These are phyloP conservation scores for Poeciliopsis paucimaculata DNA, from an alignment of 2,797 vertebrate genomes.

Conservation along the genomic window DNA sequence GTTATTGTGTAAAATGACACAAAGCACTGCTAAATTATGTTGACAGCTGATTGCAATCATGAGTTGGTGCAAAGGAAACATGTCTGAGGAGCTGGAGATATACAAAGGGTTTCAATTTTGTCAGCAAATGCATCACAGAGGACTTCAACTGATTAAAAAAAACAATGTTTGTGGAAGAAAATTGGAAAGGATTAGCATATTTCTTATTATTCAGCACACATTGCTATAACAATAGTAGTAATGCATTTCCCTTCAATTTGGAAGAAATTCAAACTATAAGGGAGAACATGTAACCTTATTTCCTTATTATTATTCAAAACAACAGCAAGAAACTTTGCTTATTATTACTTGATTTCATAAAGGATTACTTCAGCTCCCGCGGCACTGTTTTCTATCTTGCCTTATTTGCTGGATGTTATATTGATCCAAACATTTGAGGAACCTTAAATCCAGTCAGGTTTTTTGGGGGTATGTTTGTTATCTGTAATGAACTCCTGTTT, in stretches of 20 bases:
- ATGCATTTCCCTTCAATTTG: not conserved
- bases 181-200: not conserved
- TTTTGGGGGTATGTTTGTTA: not conserved
- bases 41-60: constrained; percentile 3
- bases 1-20: not conserved
- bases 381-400: not conserved
- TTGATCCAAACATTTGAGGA: not conserved
- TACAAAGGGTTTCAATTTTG: not conserved
- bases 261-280: not conserved
- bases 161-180: not conserved
- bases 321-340: not conserved
- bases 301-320: not conserved
- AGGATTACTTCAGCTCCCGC: not conserved
- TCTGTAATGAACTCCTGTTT: not conserved
- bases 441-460: not conserved
- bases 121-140: not conserved
- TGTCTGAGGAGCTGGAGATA: not conserved
- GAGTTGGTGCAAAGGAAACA: not conserved
- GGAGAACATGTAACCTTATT: not conserved
- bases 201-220: not conserved
- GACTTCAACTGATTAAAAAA: not conserved
- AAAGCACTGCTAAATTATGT: not conserved
- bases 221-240: not conserved
- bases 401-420: not conserved
- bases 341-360: not conserved